A percentile compares a stretch with the other conserved stretches of the same genome.
These are phyloP conservation scores for Tillus elongatus DNA, from an alignment of 2,888 invertebrate species.

Conservation along the genomic window DNA sequence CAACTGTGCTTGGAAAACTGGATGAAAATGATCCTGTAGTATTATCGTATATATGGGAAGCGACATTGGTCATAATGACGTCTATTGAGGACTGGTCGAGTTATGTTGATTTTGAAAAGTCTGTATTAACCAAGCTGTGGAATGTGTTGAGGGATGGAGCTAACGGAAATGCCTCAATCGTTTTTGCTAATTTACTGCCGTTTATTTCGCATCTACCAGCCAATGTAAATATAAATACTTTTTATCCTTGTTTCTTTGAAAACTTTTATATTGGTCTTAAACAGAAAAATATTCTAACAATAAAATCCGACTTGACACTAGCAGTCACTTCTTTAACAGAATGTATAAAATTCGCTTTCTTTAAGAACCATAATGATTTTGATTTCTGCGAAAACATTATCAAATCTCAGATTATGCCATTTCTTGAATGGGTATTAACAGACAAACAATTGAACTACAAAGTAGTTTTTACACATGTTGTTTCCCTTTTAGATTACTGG, in stretches of 20 bases:
- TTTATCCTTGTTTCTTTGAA: constrained; percentile 59
- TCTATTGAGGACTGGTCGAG: constrained; percentile 62
- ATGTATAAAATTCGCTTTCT: too few species aligned
- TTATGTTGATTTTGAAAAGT: constrained; percentile 62
- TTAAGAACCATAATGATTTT: too few species aligned
- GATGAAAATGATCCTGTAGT: constrained; percentile 62
- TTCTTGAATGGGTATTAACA: too few species aligned
- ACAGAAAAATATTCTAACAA: constrained; percentile 49
- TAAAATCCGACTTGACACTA: constrained; percentile 63
- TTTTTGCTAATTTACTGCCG: constrained; percentile 68
- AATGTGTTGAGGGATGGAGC: constrained; percentile 60
- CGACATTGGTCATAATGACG: constrained; percentile 53
- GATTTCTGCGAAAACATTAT: too few species aligned
- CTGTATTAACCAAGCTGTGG: constrained; percentile 63
- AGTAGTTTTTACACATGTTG: too few species aligned
- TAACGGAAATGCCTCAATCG: constrained; percentile 62
- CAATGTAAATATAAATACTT: constrained; percentile 43
- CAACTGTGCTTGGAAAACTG: constrained; percentile 53
- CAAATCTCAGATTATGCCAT: too few species aligned
- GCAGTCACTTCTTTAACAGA: too few species aligned
- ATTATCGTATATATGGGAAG: constrained; percentile 65
- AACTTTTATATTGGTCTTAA: constrained; percentile 51
- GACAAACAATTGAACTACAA: too few species aligned
- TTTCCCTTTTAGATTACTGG: too few species aligned
- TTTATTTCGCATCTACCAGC: constrained; percentile 59